These are phyloP conservation scores for Hydrolagus colliei DNA, from an alignment of 2,797 vertebrate species.

Conservation along the genomic window DNA sequence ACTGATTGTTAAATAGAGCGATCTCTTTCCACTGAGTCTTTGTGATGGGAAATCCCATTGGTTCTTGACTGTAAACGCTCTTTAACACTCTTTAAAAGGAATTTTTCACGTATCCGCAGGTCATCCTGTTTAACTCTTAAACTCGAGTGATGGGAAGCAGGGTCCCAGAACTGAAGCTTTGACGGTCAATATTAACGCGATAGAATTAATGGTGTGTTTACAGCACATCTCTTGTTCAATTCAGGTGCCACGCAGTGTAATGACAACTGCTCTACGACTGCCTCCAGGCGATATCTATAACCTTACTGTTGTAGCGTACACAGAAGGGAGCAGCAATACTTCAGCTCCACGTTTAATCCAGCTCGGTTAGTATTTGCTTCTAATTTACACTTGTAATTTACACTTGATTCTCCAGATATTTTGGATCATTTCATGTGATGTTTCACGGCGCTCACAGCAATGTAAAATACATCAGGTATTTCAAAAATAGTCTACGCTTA, in stretches of 20 bases:
- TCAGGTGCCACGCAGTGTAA: conserved; percentile 79
- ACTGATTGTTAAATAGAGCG: too few relatives aligned
- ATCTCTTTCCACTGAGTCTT: too few relatives aligned
- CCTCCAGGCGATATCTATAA: conserved; percentile 94
- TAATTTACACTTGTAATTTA: background rate
- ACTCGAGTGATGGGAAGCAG: background rate
- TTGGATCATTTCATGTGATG: background rate
- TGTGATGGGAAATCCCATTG: too few relatives aligned
- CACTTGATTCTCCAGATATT: background rate
- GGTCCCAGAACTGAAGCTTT: background rate
- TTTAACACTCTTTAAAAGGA: background rate
- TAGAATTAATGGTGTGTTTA: background rate
- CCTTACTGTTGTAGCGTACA: conserved; percentile 86
- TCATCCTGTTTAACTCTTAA: background rate
- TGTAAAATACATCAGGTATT: background rate
- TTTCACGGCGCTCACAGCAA: background rate
- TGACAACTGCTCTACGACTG: conserved; percentile 75
- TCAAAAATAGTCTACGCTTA: background rate
- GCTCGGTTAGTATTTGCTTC: conserved; percentile 65
- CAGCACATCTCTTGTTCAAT: background rate
- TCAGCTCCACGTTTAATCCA: conserved; percentile 77
- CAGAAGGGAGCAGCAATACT: conserved; percentile 77
- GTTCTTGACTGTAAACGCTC: too few relatives aligned
- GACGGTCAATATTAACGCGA: background rate
- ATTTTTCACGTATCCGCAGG: background rate